Evolutionary conservation across 2,888 invertebrate species (phyloP), one percentile per base, ranked within the genome.

Genomic region (Amphimallon solstitiale): DNA sequence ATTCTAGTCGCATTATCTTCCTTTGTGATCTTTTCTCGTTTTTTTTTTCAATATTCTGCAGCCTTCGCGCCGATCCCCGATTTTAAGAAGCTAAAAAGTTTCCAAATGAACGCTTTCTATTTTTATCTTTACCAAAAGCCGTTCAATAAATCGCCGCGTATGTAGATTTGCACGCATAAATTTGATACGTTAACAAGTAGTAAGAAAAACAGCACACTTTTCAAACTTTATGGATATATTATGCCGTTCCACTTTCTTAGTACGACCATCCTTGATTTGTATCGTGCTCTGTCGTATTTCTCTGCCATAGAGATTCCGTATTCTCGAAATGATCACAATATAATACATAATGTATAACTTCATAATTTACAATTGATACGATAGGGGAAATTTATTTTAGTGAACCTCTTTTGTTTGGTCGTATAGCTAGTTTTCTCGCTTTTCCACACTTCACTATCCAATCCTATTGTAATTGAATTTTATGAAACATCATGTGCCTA

Each of bases 111-210:
- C 45, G 45, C 43, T 17, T 7, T 43, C 14, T 45, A 45, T 45
- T 45, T 45, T 45, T 45, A 45, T 17, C 45, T 45, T 45, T 45
- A 45, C 9, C 45, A 19, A 10, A 17, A 45, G 29, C 29, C 29
- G 29, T 29, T 45, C 17, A 45, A 45, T 45, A 10, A 40, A 45
- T 19, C 45, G 10, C 9, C 5, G 10, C 45, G 19, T 19, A 43
- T 43, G 17, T 45, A 45, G n/a, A 45, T 45, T 19, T 10, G 10
- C 19, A n/a, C 10, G 19, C 45, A 45, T 45, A 45, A 45, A 45
- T 45, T 45, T 19, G 19, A 45, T 45, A 45, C 7, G 45, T 19
- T 45, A 45, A 17, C 45, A 45, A 19, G 7, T 19, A 7, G 19
- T n/a, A n/a, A n/a, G 19, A 19, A 19, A 19, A 45, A 19, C 19